These are phyloP conservation scores for Carassius auratus DNA, from an alignment of 2,113 vertebrate species.

Conservation along the genomic window DNA sequence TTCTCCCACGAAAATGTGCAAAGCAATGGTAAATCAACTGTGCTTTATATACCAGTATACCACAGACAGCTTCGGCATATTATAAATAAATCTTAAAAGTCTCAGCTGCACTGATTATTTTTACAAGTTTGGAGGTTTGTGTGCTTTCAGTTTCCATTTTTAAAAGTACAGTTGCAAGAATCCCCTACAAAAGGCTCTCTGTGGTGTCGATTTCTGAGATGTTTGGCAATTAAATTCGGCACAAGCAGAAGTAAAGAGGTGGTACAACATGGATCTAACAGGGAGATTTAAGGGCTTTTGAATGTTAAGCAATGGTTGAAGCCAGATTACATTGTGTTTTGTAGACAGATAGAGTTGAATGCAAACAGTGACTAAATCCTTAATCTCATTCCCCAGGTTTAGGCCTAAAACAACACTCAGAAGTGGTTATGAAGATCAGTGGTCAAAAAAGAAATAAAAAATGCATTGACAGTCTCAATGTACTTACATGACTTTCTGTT, in stretches of 20 bases:
- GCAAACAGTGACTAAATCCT: slow-evolving; percentile 43
- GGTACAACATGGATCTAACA: slow-evolving; percentile 32
- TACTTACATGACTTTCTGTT: slow-evolving; percentile 96
- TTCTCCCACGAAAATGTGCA: no score
- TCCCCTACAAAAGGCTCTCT: slow-evolving; percentile 29
- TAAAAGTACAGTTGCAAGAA: slow-evolving; percentile 8
- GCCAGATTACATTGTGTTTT: slow-evolving; percentile 61
- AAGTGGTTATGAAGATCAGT: neutral
- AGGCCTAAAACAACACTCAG: slow-evolving; percentile 9
- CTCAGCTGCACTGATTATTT: neutral
- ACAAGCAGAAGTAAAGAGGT: slow-evolving; percentile 26
- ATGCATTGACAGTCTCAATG: neutral
- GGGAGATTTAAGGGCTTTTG: slow-evolving; percentile 38
- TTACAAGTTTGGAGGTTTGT: neutral
- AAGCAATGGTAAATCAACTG: neutral
- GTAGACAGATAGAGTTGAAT: slow-evolving; percentile 65
- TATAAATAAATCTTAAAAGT: neutral
- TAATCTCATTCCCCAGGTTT: slow-evolving; percentile 20
- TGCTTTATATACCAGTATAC: neutral
- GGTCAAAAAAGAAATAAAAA: neutral
- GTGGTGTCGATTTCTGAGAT: slow-evolving; percentile 31
- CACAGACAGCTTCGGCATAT: no score
- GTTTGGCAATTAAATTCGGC: slow-evolving; percentile 1
- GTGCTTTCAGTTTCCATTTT: neutral
- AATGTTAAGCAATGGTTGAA: slow-evolving; percentile 50